phyloP scores from a whole-genome alignment of 2,113 vertebrate genomes.

The Carettochelys insculpta region DNA sequence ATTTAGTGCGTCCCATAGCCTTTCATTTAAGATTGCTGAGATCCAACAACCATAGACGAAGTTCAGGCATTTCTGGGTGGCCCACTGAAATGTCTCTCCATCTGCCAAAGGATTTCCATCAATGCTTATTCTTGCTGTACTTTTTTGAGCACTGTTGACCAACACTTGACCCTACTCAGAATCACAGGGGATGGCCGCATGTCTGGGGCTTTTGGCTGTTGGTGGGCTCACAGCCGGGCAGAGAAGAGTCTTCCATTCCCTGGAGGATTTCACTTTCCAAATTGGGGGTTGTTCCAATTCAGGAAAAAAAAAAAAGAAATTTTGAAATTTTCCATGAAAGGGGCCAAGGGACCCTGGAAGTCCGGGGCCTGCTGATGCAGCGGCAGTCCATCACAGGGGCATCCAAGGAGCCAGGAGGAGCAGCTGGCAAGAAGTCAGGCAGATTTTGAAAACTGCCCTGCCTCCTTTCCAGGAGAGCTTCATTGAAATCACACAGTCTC shows the following conservation, averaged over 20 bases:
- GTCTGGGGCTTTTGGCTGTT: neutral
- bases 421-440: neutral
- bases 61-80: too few relatives aligned
- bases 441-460: neutral
- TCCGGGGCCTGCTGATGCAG: too few relatives aligned
- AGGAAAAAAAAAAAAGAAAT: neutral
- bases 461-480: neutral
- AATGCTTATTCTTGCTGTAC: neutral
- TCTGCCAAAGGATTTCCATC: too few relatives aligned
- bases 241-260: neutral
- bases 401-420: neutral
- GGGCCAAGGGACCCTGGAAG: too few relatives aligned
- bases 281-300: neutral
- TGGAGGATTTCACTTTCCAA: neutral
- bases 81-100: too few relatives aligned
- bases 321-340: neutral
- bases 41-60: neutral
- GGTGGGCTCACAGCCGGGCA: too few relatives aligned
- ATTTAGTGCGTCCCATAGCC: neutral
- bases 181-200: neutral
- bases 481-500: neutral
- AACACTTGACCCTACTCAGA: neutral
- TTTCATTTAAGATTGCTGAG: neutral
- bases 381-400: too few relatives aligned
- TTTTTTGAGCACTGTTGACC: neutral